Evolutionary conservation across 2,113 vertebrate genomes (phyloP).

Genomic region (Poeciliopsis turrubarensis): DNA sequence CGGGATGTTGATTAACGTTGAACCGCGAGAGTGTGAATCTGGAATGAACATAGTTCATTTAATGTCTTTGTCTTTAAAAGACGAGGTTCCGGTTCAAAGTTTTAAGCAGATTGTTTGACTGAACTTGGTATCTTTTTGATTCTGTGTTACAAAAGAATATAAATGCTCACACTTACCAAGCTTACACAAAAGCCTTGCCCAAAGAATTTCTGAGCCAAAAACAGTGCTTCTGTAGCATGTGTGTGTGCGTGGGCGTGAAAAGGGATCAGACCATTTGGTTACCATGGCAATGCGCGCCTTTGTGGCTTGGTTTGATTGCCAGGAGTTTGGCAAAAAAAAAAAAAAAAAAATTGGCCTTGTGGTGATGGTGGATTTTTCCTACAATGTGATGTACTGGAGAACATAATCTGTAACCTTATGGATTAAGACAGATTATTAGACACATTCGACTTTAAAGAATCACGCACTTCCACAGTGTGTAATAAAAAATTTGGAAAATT

Average conservation of each 20-base stretch:
- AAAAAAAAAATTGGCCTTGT: too few species aligned
- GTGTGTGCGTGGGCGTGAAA: slow-evolving; percentile 43
- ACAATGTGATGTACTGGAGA: not conserved
- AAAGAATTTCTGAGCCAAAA: slow-evolving; percentile 37
- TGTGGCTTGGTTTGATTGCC: slow-evolving; percentile 60
- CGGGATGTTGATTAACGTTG: slow-evolving; percentile 16
- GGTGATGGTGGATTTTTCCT: not conserved
- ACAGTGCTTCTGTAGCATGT: slow-evolving; percentile 32
- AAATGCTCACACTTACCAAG: slow-evolving; percentile 58
- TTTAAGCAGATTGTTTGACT: not conserved
- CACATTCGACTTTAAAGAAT: not conserved
- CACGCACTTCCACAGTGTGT: not conserved
- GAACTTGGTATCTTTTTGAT: not conserved
- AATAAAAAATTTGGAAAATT: not conserved
- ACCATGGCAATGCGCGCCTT: slow-evolving; percentile 69
- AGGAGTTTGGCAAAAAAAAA: slow-evolving; percentile 21
- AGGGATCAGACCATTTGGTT: slow-evolving; percentile 58
- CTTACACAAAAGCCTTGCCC: slow-evolving; percentile 61
- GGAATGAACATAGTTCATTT: not conserved
- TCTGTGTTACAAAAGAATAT: slow-evolving; percentile 73
- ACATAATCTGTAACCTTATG: too few species aligned
- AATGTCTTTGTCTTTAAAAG: not conserved
- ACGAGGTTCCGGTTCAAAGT: not conserved
- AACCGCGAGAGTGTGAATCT: not conserved
- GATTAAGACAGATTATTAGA: not conserved